Evolutionary conservation across 92 coral and sea anemone genomes (phyloP), one percentile per base, ranked within the genome.

Genomic region (Epizoanthus scotinus): DNA sequence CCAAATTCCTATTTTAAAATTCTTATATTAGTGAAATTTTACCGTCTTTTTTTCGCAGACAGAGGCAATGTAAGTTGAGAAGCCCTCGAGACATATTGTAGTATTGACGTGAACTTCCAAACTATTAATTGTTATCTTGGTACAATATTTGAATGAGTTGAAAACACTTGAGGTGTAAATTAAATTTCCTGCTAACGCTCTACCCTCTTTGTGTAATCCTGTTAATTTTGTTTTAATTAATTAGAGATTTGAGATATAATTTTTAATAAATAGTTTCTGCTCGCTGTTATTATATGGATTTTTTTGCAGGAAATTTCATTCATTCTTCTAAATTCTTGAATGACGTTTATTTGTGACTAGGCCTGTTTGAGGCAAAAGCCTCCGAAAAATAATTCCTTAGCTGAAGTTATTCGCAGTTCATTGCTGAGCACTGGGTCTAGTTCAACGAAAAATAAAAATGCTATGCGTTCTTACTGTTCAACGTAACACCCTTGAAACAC

Each of bases 361-460:
- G 24, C 26, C 34, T 58, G 36, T 36, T 59, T 38, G 67, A 75
- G 40, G 38, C 52, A 34, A 75, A 57, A 31, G 18, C 24, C 36
- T 75, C 22, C 68, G 59, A 38, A 38, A 34, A 36, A 21, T 27
- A 38, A n/a, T n/a, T n/a, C n/a, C 38, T 18, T 29, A 72, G 29
- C 40, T 25, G 31, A 18, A 31, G 62, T 55, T 21, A 59, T 74
- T 74, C 80, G 38, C 68, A 36, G 20, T 31, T 44, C 61, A 58
- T 71, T 74, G 38, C 80, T 74, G 36, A 38, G 80, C 66, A 74
- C 66, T 67, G 58, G 67, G 67, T 74, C 80, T 20, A 0, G 38
- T 27, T 74, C 21, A 40, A 25, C 66, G 20, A 57, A 59, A 57
- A 59, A 74, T 22, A 34, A 34, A 68, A 74, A 59, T 57, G 24